Conservation (phyloP, 2,888 invertebrate species). For the Caenorhabditis sulstoni region DNA sequence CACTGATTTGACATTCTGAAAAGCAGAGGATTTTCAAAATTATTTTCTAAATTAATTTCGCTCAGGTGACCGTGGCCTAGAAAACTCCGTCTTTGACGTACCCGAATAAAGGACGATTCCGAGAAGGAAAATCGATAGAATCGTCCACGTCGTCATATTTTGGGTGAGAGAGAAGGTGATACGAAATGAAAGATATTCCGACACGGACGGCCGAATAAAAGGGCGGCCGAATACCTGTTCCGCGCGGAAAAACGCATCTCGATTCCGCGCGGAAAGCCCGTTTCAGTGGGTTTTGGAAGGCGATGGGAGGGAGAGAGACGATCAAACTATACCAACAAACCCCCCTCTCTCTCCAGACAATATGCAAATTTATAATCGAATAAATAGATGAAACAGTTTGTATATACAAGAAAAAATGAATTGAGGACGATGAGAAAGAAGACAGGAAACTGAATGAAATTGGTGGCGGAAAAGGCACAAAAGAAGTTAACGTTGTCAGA, state of each 20-base stretch:
- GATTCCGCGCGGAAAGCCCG: conserved; percentile 23
- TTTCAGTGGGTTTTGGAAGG: not conserved
- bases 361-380: not conserved
- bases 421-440: not conserved
- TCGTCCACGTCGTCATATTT: conserved; percentile 37
- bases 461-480: conserved; percentile 6
- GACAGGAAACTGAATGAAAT: too few relatives aligned
- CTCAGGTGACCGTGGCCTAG: too few relatives aligned
- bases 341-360: too few relatives aligned
- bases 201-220: not conserved
- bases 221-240: conserved; percentile 47
- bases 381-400: conserved; percentile 1
- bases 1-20: conserved; percentile 74
- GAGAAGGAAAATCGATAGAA: conserved; percentile 28
- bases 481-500: not conserved
- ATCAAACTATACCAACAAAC: not conserved
- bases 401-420: conserved; percentile 26
- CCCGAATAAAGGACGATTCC: conserved; percentile 35
- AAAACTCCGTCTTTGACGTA: not conserved
- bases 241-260: conserved; percentile 3
- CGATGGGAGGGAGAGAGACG: too few relatives aligned
- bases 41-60: too few relatives aligned
- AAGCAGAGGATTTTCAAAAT: too few relatives aligned
- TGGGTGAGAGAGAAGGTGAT: conserved; percentile 2
- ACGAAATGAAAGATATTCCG: not conserved